These are phyloP conservation scores for Drosophila nebulosa DNA, from an alignment of 1,140 invertebrate genomes.

Conservation along the genomic window DNA sequence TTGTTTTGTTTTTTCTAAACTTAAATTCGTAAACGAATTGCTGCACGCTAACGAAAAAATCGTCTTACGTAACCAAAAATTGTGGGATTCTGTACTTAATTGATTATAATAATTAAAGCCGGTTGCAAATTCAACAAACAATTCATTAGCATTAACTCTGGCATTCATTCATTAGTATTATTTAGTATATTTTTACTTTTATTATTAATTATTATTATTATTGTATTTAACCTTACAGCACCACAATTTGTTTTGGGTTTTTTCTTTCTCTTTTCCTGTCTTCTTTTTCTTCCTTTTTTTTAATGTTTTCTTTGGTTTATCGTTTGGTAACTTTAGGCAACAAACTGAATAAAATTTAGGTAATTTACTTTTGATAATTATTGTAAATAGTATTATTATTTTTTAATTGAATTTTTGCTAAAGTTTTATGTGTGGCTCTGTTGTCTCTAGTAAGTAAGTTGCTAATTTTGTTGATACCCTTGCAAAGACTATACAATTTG, in stretches of 20 bases:
- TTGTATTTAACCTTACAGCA: slow-evolving; percentile 60
- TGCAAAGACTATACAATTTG: neutral
- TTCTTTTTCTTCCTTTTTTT: neutral
- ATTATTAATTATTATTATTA: slow-evolving; percentile 32
- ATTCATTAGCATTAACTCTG: slow-evolving; percentile 51
- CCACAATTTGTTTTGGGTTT: slow-evolving; percentile 35
- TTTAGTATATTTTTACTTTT: slow-evolving; percentile 1
- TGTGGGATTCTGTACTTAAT: slow-evolving; percentile 34
- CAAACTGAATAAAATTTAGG: slow-evolving; percentile 45
- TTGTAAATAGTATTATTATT: slow-evolving; percentile 33
- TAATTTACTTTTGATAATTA: neutral
- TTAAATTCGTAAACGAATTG: slow-evolving; percentile 38
- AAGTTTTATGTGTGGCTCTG: slow-evolving; percentile 18
- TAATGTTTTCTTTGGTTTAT: neutral
- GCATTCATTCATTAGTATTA: slow-evolving; percentile 15
- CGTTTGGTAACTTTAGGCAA: slow-evolving; percentile 58
- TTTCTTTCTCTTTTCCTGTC: neutral
- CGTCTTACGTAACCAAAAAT: slow-evolving; percentile 46
- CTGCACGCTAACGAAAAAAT: slow-evolving; percentile 61
- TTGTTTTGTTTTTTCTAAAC: slow-evolving; percentile 5
- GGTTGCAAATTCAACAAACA: slow-evolving; percentile 67
- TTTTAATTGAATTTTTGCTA: slow-evolving; percentile 62
- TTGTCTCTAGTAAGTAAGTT: neutral
- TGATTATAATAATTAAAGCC: slow-evolving; percentile 71
- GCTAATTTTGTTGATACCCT: neutral